Evolutionary conservation across 2,888 invertebrate genomes (phyloP).

Genomic region (Masnerella sp.): DNA sequence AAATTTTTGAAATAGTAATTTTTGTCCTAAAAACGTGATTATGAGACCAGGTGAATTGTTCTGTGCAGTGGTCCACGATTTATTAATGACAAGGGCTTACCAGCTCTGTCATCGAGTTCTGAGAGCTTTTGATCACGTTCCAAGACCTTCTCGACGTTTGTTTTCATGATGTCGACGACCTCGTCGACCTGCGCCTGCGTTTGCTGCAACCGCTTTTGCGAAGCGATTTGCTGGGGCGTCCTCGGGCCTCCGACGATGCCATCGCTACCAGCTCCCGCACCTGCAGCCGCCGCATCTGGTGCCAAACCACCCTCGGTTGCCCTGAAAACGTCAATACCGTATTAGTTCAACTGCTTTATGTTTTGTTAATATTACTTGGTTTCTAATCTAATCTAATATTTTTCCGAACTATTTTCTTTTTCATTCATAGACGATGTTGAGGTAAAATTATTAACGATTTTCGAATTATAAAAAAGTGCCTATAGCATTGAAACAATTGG

Average conservation of each 20-base stretch:
- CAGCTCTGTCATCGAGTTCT: slow-evolving; percentile 95
- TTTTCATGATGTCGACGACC: slow-evolving; percentile 96
- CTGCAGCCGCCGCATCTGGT: slow-evolving; percentile 81
- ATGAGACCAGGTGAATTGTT: too few relatives aligned
- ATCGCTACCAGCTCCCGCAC: slow-evolving; percentile 84
- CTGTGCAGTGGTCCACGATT: too few relatives aligned
- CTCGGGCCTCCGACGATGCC: slow-evolving; percentile 92
- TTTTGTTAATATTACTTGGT: too few relatives aligned
- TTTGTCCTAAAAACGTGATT: too few relatives aligned
- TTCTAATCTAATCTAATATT: too few relatives aligned
- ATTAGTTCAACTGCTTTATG: too few relatives aligned
- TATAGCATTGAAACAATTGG: not conserved
- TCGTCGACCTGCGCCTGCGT: slow-evolving; percentile 92
- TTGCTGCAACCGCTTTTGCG: slow-evolving; percentile 89
- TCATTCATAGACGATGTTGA: too few relatives aligned
- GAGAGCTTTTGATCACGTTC: slow-evolving; percentile 97
- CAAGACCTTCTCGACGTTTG: slow-evolving; percentile 96
- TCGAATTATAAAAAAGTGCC: too few relatives aligned
- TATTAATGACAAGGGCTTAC: slow-evolving; percentile 72
- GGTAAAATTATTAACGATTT: slow-evolving; percentile 1
- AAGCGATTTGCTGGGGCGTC: slow-evolving; percentile 90
- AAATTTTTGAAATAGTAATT: too few relatives aligned
- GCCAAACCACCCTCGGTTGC: slow-evolving; percentile 84
- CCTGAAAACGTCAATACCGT: slow-evolving; percentile 77
- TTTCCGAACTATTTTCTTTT: too few relatives aligned